Evolutionary conservation across 2,888 invertebrate genomes (phyloP).

Genomic region (Ectropis crepuscularia): DNA sequence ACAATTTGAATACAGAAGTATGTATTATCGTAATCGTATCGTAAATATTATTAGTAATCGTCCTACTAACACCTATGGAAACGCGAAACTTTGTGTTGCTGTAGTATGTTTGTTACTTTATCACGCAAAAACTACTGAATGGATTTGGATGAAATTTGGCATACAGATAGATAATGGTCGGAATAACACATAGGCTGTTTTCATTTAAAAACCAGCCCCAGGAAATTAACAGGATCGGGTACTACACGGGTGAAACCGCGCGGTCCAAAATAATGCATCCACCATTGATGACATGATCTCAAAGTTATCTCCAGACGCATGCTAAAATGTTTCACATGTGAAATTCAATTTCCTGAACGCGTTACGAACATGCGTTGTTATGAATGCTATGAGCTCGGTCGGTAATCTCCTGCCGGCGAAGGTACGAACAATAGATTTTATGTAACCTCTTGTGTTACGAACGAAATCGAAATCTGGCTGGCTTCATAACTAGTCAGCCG

Average conservation of each 20-base stretch:
- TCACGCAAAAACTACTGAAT: too few species aligned
- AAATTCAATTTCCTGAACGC: slow-evolving; percentile 43
- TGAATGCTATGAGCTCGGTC: slow-evolving; percentile 59
- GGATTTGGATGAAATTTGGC: too few species aligned
- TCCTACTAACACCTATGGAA: too few species aligned
- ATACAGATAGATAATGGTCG: too few species aligned
- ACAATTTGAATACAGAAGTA: too few species aligned
- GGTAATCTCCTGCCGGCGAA: slow-evolving; percentile 38
- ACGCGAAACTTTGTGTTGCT: too few species aligned
- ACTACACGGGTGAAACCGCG: not conserved
- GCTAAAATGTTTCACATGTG: slow-evolving; percentile 18
- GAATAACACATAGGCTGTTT: too few species aligned
- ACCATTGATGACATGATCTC: not conserved
- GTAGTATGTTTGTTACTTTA: too few species aligned
- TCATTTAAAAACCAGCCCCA: too few species aligned
- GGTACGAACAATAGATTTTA: slow-evolving; percentile 66
- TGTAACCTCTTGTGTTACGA: slow-evolving; percentile 63
- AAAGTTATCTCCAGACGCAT: not conserved
- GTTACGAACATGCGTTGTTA: slow-evolving; percentile 52
- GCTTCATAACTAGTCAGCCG: slow-evolving; percentile 60
- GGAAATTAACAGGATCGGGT: too few species aligned
- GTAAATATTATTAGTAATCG: too few species aligned
- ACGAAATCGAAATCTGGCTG: slow-evolving; percentile 63
- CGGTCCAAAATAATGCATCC: not conserved
- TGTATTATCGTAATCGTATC: too few species aligned